Percentiles rank a stretch among this genome's conserved stretches.
Conservation (phyloP, 2,888 invertebrate genomes). For the Tenthredo distinguenda region DNA sequence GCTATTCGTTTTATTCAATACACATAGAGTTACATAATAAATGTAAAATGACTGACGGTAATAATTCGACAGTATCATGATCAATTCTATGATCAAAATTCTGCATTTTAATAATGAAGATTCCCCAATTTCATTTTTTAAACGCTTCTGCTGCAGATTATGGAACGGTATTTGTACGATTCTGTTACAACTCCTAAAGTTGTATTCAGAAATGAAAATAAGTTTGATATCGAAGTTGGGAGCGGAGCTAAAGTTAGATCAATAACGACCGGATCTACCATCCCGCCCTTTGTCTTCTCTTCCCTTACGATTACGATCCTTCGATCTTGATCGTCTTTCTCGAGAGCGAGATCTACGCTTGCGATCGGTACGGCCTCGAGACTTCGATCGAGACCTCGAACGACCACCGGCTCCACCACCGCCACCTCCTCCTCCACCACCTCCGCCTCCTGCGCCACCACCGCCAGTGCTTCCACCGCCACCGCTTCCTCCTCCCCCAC, state of each 20-base stretch:
- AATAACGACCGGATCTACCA: constrained; percentile 80
- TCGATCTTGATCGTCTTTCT: constrained; percentile 74
- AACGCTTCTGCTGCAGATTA: neutral
- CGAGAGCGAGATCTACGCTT: constrained; percentile 76
- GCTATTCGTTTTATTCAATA: constrained; percentile 26
- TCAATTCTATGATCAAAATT: neutral
- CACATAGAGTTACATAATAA: constrained; percentile 23
- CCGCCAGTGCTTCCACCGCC: constrained; percentile 72
- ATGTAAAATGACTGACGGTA: neutral
- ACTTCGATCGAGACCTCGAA: constrained; percentile 82
- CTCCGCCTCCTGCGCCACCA: constrained; percentile 62
- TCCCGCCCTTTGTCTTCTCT: constrained; percentile 77
- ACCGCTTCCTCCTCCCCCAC: constrained; percentile 62
- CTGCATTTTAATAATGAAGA: neutral
- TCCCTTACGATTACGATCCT: constrained; percentile 73
- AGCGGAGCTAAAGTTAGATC: constrained; percentile 57
- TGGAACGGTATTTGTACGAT: neutral
- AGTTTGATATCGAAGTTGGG: neutral
- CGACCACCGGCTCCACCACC: constrained; percentile 75
- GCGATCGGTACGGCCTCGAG: constrained; percentile 79
- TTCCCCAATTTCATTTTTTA: neutral
- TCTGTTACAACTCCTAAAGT: neutral
- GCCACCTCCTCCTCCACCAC: constrained; percentile 65
- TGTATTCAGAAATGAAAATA: constrained; percentile 24
- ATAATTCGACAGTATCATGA: constrained; percentile 3